Evolutionary conservation across 2,113 vertebrate species (phyloP).

Genomic region (Lathamus discolor): DNA sequence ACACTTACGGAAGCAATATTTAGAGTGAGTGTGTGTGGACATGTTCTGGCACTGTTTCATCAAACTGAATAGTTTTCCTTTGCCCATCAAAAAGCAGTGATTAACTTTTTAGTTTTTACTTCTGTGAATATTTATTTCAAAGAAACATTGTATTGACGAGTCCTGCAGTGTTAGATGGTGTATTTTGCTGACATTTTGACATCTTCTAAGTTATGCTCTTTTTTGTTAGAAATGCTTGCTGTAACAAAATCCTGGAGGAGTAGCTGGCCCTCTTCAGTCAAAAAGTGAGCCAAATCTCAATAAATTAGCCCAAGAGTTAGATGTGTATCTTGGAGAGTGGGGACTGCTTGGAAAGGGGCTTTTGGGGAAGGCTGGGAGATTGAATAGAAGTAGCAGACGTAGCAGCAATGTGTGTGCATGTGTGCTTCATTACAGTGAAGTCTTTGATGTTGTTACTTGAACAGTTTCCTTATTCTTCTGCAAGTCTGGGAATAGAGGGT

Average conservation of each 20-base stretch:
- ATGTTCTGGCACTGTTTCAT: not conserved
- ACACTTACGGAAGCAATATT: not conserved
- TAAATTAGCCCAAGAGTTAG: not conserved
- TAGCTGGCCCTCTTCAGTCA: not conserved
- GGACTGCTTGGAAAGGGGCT: not conserved
- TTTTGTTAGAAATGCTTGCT: not conserved
- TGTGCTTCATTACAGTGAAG: not conserved
- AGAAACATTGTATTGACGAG: not conserved
- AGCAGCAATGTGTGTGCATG: not conserved
- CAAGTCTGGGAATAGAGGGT: not conserved
- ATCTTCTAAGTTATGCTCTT: fast-evolving
- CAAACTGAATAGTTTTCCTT: not conserved
- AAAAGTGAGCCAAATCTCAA: not conserved
- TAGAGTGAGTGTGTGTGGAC: not conserved
- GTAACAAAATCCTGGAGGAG: not conserved
- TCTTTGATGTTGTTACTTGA: not conserved
- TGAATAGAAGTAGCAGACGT: not conserved
- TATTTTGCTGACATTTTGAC: not conserved
- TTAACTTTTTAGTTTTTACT: not conserved
- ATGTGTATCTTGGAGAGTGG: not conserved
- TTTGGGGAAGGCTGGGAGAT: not conserved
- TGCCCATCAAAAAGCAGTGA: not conserved
- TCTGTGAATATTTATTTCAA: not conserved
- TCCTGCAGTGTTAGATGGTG: not conserved
- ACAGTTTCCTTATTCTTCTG: not conserved